Base-by-base conservation (phyloP, 2,888 invertebrate species). In the Trissonchulus latispiculum region DNA sequence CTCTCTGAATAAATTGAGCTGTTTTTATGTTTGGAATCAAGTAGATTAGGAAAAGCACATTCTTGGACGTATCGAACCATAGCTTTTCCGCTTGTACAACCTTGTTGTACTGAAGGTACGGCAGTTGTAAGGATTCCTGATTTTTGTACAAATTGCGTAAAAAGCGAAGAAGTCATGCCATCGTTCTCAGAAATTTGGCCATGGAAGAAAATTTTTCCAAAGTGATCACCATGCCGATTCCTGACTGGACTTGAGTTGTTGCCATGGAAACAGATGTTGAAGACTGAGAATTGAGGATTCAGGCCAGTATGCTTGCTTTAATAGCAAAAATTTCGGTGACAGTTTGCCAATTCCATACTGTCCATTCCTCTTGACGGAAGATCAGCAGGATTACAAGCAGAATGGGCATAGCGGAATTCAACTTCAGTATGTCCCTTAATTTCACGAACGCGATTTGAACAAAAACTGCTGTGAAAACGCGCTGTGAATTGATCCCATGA, bases 381-480 rank as follows among this genome's bases (percentile, higher is more conserved):
- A 33, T 64, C 64, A 29, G 64, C 81, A 1, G 81, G 80, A 74
- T 81, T 81, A 0, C 76, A 74, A 32, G 75, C 62, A 0, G 78
- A 74, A 15, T 8, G 64, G 29, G 33, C 28, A n/a, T 64, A 64
- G 8, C 64, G 64, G 28, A 28, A 64, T 31, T 31, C 64, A 64
- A 64, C 8, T 18, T 64, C 33, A 64, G 29, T 33, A 64, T 64
- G 64, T 15, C 15, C 8, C 28, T 64, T 64, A 29, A 64, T 64
- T 64, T 64, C 64, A 18, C 33, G 29, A 8, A 68, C 32, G 2
- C 69, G 33, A 36, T 68, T 68, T 68, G 32, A 36, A 68, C 69
- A 68, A 68, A 68, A 68, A 68, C 69, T 59, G 59, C 59, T 32
- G 69, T 32, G 8, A 8, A 8, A 23, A 35, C 32, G 18, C 33